These are phyloP conservation scores for Chironomus striatipennis DNA, from an alignment of 1,140 invertebrate species.

Conservation along the genomic window DNA sequence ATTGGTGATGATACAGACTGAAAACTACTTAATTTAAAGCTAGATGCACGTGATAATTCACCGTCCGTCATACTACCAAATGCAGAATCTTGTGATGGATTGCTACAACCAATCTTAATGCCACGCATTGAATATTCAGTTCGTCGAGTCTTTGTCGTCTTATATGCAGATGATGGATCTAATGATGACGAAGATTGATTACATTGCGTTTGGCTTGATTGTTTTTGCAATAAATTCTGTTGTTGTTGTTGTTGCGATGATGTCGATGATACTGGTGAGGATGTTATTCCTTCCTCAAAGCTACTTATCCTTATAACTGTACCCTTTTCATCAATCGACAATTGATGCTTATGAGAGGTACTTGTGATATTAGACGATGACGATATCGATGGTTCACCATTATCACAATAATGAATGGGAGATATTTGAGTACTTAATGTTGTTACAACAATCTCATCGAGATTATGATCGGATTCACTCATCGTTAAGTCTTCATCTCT, in stretches of 20 bases:
- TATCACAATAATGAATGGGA: slow-evolving; percentile 11
- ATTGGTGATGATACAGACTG: slow-evolving; percentile 40
- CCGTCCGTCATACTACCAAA: slow-evolving; percentile 40
- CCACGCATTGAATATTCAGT: slow-evolving; percentile 39
- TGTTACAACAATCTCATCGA: slow-evolving; percentile 13
- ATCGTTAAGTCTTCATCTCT: background rate
- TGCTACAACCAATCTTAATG: slow-evolving; percentile 39
- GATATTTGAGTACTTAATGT: background rate
- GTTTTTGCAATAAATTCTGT: background rate
- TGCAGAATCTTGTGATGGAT: slow-evolving; percentile 40
- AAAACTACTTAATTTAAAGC: slow-evolving; percentile 38
- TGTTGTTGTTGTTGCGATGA: background rate
- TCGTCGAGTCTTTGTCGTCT: slow-evolving; percentile 38
- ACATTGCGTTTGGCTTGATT: background rate
- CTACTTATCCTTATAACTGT: slow-evolving; percentile 16
- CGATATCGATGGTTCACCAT: slow-evolving; percentile 1
- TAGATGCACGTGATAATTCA: slow-evolving; percentile 38
- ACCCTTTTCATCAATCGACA: background rate
- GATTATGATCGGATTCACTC: background rate
- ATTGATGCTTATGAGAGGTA: background rate
- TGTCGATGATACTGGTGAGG: background rate
- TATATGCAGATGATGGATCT: slow-evolving; percentile 31
- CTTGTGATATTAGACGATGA: background rate
- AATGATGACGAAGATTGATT: slow-evolving; percentile 25
- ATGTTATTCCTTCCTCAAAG: background rate